These are phyloP conservation scores for Synanthedon andrenaeformis DNA, from an alignment of 2,888 invertebrate genomes.

Conservation along the genomic window DNA sequence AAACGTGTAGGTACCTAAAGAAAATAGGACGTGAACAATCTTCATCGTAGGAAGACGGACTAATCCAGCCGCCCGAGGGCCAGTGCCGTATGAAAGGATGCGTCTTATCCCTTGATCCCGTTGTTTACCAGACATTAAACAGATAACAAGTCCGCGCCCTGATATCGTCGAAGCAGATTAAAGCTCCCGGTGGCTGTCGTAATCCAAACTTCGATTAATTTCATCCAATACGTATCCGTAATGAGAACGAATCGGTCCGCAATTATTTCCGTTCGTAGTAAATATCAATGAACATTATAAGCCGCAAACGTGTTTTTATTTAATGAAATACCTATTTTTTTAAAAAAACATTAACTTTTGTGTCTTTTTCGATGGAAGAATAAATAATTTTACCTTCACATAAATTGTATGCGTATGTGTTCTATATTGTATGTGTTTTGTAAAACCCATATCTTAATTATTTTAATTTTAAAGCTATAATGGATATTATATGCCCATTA, in stretches of 20 bases:
- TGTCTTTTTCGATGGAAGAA: too few species aligned
- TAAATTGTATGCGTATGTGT: too few species aligned
- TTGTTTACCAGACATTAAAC: constrained; percentile 73
- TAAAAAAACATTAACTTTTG: too few species aligned
- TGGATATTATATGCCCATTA: too few species aligned
- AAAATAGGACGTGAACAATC: constrained; percentile 44
- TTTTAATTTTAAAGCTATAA: too few species aligned
- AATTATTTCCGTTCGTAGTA: neutral
- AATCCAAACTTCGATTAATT: constrained; percentile 70
- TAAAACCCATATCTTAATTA: too few species aligned
- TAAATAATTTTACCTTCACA: too few species aligned
- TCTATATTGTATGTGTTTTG: too few species aligned
- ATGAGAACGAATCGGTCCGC: neutral
- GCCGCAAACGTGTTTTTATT: neutral
- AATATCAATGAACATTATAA: neutral
- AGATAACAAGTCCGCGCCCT: constrained; percentile 70
- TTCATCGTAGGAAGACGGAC: constrained; percentile 40
- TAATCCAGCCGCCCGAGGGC: constrained; percentile 65
- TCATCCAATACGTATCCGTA: constrained; percentile 60
- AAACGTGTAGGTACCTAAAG: constrained; percentile 1
- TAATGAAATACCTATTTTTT: neutral
- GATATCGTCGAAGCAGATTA: constrained; percentile 66
- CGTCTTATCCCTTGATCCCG: constrained; percentile 70
- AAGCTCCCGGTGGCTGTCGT: constrained; percentile 50
- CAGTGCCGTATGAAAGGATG: constrained; percentile 62